Conservation (phyloP, 1,140 invertebrate genomes). For the Cydia amplana region DNA sequence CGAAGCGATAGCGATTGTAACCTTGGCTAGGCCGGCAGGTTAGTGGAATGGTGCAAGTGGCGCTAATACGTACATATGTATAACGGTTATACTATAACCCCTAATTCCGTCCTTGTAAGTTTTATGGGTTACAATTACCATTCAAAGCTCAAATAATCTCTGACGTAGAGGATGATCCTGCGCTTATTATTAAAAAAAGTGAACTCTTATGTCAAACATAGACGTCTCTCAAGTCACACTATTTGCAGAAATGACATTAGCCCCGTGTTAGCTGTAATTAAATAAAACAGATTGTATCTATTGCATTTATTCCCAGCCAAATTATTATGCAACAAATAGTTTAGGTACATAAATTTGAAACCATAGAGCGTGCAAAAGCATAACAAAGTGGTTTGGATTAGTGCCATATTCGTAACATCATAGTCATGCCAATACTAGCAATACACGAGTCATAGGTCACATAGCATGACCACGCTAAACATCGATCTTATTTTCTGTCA, state of each 20-base stretch:
- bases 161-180: no score
- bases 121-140: no score
- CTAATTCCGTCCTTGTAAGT: no score
- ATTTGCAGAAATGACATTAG: not conserved
- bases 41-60: no score
- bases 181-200: no score
- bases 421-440: constrained; percentile 7
- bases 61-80: no score
- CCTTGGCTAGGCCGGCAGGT: no score
- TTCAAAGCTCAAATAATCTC: no score
- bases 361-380: constrained; percentile 8
- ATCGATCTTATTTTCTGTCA: constrained; percentile 9
- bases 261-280: not conserved
- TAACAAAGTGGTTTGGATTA: constrained; percentile 18
- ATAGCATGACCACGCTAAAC: not conserved
- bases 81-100: no score
- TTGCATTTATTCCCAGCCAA: not conserved
- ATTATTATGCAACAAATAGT: not conserved
- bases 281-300: not conserved
- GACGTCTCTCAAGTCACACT: not conserved
- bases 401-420: constrained; percentile 1
- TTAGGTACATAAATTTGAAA: constrained; percentile 31
- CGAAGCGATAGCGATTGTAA: no score
- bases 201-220: no score
- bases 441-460: constrained; percentile 16